Evolutionary conservation across 2,797 vertebrate species (phyloP).

Genomic region (Crax fasciolata): DNA sequence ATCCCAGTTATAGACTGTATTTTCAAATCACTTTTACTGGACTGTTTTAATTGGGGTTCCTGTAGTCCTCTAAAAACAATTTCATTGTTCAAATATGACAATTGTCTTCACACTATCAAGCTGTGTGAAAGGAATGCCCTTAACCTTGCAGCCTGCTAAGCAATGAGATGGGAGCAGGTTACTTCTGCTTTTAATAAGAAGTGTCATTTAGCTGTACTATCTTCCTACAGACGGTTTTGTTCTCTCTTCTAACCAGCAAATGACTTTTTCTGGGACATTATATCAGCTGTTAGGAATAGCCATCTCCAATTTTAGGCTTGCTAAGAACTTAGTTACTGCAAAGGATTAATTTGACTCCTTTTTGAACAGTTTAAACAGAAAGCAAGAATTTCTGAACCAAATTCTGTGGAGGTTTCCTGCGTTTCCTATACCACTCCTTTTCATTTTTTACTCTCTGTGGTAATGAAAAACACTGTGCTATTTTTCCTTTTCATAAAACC

Average conservation of each 20-base stretch:
- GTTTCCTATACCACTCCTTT: neutral
- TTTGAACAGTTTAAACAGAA: conserved; percentile 38
- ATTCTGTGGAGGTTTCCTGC: conserved; percentile 33
- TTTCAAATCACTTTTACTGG: conserved; percentile 73
- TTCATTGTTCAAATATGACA: conserved; percentile 70
- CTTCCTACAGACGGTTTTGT: conserved; percentile 54
- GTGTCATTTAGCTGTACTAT: conserved; percentile 54
- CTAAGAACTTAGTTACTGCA: conserved; percentile 64
- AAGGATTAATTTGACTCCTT: conserved; percentile 68
- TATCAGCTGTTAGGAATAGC: conserved; percentile 50
- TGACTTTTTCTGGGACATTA: conserved; percentile 52
- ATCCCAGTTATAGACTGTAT: conserved; percentile 64
- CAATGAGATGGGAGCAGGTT: conserved; percentile 54
- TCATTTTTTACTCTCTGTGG: conserved; percentile 53
- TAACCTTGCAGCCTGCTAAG: conserved; percentile 50
- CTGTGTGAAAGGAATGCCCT: neutral
- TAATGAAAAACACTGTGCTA: conserved; percentile 39
- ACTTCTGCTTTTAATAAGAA: neutral
- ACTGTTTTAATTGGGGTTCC: conserved; percentile 74
- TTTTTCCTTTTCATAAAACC: conserved; percentile 60
- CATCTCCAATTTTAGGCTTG: conserved; percentile 49
- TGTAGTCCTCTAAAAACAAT: conserved; percentile 71
- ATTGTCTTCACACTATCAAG: neutral
- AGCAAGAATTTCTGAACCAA: conserved; percentile 29
- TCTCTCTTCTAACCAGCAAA: conserved; percentile 34